phyloP scores from a whole-genome alignment of 2,888 invertebrate species.

The Parascotia fuliginaria region DNA sequence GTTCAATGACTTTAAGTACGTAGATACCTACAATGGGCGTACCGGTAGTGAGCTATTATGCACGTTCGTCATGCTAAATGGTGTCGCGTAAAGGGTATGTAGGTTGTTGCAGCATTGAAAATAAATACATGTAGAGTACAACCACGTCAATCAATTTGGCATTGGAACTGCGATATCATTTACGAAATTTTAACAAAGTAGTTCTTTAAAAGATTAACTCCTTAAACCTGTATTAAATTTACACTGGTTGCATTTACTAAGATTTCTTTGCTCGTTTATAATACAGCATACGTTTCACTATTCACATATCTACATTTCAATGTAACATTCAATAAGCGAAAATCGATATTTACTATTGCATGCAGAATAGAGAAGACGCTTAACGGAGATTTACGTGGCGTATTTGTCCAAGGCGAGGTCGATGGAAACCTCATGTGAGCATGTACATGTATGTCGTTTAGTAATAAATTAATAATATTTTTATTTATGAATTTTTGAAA shows the following conservation, averaged over 20 bases:
- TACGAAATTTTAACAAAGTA: too few species aligned
- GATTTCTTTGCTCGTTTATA: too few species aligned
- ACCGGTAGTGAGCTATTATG: conserved; percentile 35
- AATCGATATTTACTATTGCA: conserved; percentile 29
- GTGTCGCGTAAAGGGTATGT: conserved; percentile 24
- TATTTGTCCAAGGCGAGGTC: conserved; percentile 55
- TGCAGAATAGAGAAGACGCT: conserved; percentile 52
- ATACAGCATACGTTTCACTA: not conserved
- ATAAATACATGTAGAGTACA: conserved; percentile 10
- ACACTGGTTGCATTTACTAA: too few species aligned
- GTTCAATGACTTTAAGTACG: conserved; percentile 4
- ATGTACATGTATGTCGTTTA: conserved; percentile 19
- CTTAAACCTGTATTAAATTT: too few species aligned
- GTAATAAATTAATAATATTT: conserved; percentile 4
- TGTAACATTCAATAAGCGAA: conserved; percentile 5
- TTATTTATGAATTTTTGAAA: too few species aligned
- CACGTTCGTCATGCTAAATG: conserved; percentile 37
- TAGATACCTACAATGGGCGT: conserved; percentile 7
- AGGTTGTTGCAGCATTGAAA: conserved; percentile 22
- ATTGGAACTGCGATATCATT: not conserved
- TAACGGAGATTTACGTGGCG: conserved; percentile 47
- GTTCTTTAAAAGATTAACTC: too few species aligned
- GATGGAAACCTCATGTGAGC: conserved; percentile 66
- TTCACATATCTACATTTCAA: conserved; percentile 9
- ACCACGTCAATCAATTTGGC: conserved; percentile 3